Conservation (phyloP, 2,797 vertebrate species). For the Enteromius unitaeniatus region DNA sequence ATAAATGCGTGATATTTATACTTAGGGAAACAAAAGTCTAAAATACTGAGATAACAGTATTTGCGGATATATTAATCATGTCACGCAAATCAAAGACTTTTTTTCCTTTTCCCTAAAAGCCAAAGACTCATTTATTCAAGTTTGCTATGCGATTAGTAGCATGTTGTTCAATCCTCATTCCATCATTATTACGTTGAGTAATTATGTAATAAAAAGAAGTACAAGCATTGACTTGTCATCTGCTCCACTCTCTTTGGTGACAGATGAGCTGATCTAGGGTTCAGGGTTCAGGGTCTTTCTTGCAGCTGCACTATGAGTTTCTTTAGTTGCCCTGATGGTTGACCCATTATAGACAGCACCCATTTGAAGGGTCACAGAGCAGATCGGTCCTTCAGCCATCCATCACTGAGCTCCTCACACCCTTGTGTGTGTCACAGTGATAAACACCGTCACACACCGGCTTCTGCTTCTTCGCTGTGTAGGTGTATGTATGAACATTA, state of each 20-base stretch:
- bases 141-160: background rate
- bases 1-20: background rate
- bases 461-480: background rate
- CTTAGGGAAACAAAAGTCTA: background rate
- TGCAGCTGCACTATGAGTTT: slow-evolving; percentile 43
- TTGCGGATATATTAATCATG: background rate
- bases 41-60: background rate
- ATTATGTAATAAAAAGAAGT: background rate
- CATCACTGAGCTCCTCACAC: slow-evolving; percentile 51
- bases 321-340: slow-evolving; percentile 58
- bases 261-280: slow-evolving; percentile 18
- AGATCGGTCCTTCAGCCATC: slow-evolving; percentile 64
- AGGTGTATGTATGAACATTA: no score
- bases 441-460: slow-evolving; percentile 27
- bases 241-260: slow-evolving; percentile 4
- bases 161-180: background rate
- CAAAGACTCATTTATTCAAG: no score
- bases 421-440: slow-evolving; percentile 47
- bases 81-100: background rate
- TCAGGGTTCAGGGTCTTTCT: slow-evolving; percentile 53
- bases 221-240: background rate
- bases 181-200: background rate
- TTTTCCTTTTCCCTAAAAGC: no score
- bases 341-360: slow-evolving; percentile 57
- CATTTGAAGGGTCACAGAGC: slow-evolving; percentile 68